Conservation (phyloP, 2,113 vertebrate genomes). For the Bos javanicus region DNA sequence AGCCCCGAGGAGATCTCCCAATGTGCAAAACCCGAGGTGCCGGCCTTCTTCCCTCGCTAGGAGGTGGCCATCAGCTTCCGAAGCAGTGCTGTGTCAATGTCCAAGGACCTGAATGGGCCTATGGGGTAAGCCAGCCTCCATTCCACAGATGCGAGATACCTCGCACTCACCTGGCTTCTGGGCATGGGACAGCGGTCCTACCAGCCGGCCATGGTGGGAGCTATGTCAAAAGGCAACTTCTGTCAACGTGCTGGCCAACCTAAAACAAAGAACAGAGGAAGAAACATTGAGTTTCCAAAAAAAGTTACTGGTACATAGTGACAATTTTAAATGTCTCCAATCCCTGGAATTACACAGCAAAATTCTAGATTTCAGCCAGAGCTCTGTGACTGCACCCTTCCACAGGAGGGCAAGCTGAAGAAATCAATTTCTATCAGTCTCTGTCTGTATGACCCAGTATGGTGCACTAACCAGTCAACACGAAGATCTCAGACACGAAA, state of each 20-base stretch:
- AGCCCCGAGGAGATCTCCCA: neutral
- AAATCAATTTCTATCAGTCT: neutral
- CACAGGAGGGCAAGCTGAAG: neutral
- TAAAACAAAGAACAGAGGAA: slow-evolving; percentile 40
- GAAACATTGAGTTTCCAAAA: neutral
- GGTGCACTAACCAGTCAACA: neutral
- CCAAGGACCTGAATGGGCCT: neutral
- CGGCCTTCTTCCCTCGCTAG: neutral
- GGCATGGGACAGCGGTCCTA: slow-evolving; percentile 36
- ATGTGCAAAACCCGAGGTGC: neutral
- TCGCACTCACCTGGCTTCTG: slow-evolving; percentile 58
- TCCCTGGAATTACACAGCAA: neutral
- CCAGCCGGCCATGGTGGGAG: slow-evolving; percentile 39
- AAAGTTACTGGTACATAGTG: neutral
- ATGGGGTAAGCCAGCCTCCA: neutral
- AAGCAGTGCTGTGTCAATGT: neutral
- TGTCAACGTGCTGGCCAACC: slow-evolving; percentile 12
- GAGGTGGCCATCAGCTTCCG: neutral
- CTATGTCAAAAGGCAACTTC: slow-evolving; percentile 40
- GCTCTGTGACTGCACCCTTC: neutral
- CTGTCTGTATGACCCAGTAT: neutral
- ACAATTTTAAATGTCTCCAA: neutral
- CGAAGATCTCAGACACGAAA: neutral
- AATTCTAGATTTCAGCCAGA: neutral
- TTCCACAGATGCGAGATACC: neutral